phyloP scores from a whole-genome alignment of 2,888 invertebrate species.

The Aricia artaxerxes region DNA sequence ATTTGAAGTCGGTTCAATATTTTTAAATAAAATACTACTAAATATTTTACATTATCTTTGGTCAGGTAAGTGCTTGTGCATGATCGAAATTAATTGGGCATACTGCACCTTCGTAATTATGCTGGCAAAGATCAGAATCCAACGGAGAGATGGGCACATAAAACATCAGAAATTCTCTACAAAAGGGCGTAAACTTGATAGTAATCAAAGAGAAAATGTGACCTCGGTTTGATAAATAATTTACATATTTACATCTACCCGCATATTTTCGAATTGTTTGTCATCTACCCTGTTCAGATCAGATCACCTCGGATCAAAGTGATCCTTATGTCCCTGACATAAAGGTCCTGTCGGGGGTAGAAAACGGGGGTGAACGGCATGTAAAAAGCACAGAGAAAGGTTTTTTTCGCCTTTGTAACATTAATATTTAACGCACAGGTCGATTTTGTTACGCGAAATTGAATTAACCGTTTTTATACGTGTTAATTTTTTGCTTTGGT shows the following conservation, averaged over 20 bases:
- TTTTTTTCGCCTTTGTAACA: not conserved
- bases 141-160: not conserved
- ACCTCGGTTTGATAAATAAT: not conserved
- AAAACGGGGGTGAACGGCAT: no score
- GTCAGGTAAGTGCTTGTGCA: no score
- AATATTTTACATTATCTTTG: no score
- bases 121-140: no score
- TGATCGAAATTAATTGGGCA: no score
- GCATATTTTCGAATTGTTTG: not conserved
- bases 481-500: not conserved
- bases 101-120: no score
- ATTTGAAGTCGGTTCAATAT: no score
- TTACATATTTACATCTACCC: no score
- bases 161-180: not conserved
- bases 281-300: not conserved
- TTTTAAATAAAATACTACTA: no score
- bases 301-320: no score
- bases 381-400: not conserved
- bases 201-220: not conserved
- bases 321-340: no score
- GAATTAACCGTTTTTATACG: not conserved
- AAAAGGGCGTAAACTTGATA: not conserved
- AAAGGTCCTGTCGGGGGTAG: no score
- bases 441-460: conserved; percentile 4
- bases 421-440: conserved; percentile 6